Base-by-base conservation (phyloP, 2,113 vertebrate species). In the Trematocara nigrifrons region DNA sequence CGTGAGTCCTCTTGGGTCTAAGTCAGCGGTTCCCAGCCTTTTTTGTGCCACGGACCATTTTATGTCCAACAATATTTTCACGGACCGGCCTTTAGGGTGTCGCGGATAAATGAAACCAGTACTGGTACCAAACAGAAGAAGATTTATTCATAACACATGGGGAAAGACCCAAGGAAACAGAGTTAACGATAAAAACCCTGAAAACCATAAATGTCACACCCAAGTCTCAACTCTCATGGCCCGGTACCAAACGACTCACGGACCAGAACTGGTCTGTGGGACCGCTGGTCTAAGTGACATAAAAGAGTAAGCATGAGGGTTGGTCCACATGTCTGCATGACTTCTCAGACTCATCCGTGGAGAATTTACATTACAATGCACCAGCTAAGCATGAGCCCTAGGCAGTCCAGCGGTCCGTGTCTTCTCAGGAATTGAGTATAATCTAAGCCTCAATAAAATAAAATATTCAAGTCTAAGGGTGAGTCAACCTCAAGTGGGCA, bases 141-240 rank as follows among this genome's bases (percentile, higher is more conserved):
- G 29, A 61, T 61, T 61, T 61, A 61, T 18, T 35, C 15, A 33
- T 18, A 18, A 61, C 57, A 35, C 57, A 18, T 35, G 57, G 57
- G 57, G 10, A 61, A 33, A 35, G 5, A 59, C 15, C 0, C 29
- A 33, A 18, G 1, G 56, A 59, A 59, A 33, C 3, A 0, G 1
- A 6, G 15, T 61, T 61, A 33, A 61, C 0, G 29, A 61, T 18
- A 61, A 61, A 18, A 61, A 10, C 5, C 8, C 0, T 0, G 9
- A 35, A 35, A 35, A 61, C 57, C 16, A 10, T 61, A 61, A n/a
- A 61, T 1, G 2, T 61, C 16, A 1, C 16, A 35, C 2, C 2
- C 57, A 3, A 35, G 31, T 16, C 31, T 35, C 57, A 35, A 61
- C 57, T 35, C 31, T 61, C 57, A 35, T 1, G 57, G 15, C 29